phyloP scores from a whole-genome alignment of 2,888 invertebrate species.

The Ennomos fuscantarius region DNA sequence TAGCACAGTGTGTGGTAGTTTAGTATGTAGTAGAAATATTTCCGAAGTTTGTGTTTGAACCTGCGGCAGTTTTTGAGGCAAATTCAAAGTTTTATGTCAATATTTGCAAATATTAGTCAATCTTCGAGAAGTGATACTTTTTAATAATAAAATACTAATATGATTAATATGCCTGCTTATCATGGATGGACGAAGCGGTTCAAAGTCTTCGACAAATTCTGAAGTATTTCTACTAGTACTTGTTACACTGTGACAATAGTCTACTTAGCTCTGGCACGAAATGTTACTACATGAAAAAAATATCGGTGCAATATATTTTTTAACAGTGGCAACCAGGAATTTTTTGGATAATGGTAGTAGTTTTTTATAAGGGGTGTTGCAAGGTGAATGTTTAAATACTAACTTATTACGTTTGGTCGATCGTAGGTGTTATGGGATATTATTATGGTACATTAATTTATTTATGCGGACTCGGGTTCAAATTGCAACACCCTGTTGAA shows the following conservation, averaged over 20 bases:
- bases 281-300: conserved; percentile 54
- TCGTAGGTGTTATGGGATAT: conserved; percentile 48
- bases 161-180: too few species aligned
- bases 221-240: conserved; percentile 16
- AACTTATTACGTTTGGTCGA: conserved; percentile 52
- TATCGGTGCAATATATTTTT: conserved; percentile 72
- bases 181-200: too few species aligned
- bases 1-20: conserved; percentile 33
- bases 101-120: too few species aligned
- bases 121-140: too few species aligned
- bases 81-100: not conserved
- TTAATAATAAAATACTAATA: too few species aligned
- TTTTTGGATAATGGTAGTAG: conserved; percentile 33
- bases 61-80: too few species aligned
- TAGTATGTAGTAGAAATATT: conserved; percentile 11
- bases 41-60: not conserved
- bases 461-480: conserved; percentile 52
- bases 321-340: conserved; percentile 58
- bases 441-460: conserved; percentile 52
- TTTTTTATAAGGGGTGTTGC: conserved; percentile 63
- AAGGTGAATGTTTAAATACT: conserved; percentile 61
- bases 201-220: too few species aligned
- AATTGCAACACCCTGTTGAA: conserved; percentile 66
- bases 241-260: conserved; percentile 29
- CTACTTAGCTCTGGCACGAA: conserved; percentile 59